Evolutionary conservation across 2,113 vertebrate species (phyloP), one percentile per base, ranked within the genome.

Genomic region (Indicator indicator): DNA sequence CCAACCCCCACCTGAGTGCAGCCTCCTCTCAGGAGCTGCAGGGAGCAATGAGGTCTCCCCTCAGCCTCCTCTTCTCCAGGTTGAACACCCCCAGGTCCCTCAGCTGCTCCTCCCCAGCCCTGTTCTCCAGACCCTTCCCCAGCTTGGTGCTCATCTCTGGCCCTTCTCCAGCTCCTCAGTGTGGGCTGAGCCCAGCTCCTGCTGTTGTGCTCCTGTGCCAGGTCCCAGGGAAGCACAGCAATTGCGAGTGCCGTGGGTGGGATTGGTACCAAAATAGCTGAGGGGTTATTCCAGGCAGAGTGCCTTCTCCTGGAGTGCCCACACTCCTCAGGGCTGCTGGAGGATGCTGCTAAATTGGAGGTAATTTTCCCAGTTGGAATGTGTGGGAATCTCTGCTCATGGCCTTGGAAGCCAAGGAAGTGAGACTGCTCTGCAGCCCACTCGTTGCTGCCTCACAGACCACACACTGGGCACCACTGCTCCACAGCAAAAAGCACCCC

Each of bases 231-330:
- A 83, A 93, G 88, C 86, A 93, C 91, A 91, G 70, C 71, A 33
- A 85, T 88, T 93, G 91, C 79, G 68, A 87, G 38, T 73, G 28
- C 56, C 38, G 71, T 64, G 88, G 54, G 74, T 79, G 71, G 36
- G 52, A 76, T 23, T 75, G 68, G 60, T 75, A 82, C 82, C 75
- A 88, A 93, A 96, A 95, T 85, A 85, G 71, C 71, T 73, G 75
- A 87, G 82, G 48, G 24, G 42, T 63, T 89, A 78, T 87, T 88
- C 60, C 3, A 83, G 82, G 82, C 79, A 82, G 27, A 42, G 79
- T 19, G 33, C 17, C 78, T 94, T 59, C 70, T 75, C 79, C 52
- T 36, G 40, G 85, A 83, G 83, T 58, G 68, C 83, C 52, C 1
- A 0, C 2, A 4, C 44, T 87, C 38, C 68, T 77, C 36, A 91